Evolutionary conservation across 2,797 vertebrate genomes (phyloP).

Genomic region (Neopelma chrysocephalum): DNA sequence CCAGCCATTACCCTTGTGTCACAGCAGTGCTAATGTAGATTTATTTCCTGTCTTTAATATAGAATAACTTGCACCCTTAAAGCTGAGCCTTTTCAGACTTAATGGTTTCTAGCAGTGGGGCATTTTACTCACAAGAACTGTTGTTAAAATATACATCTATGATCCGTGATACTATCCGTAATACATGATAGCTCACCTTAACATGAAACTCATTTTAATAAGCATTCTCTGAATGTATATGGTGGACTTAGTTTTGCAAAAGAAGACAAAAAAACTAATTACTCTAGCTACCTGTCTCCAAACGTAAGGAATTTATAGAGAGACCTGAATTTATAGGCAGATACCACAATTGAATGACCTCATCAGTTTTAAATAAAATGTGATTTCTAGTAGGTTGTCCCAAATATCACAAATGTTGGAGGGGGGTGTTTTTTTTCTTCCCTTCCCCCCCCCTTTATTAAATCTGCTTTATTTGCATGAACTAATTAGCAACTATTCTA

Average conservation of each 20-base stretch:
- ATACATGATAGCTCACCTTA: background rate
- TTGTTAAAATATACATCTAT: background rate
- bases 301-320: background rate
- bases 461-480: background rate
- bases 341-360: background rate
- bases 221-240: background rate
- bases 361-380: background rate
- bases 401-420: background rate
- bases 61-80: background rate
- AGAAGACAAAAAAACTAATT: background rate
- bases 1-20: background rate
- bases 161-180: background rate
- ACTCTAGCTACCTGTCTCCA: background rate
- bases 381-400: background rate
- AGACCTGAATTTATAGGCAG: background rate
- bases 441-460: rapidly evolving
- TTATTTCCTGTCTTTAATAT: background rate
- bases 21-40: background rate
- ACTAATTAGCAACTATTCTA: background rate
- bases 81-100: background rate
- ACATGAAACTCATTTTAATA: background rate
- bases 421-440: rapidly evolving
- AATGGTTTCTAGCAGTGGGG: background rate
- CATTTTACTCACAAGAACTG: background rate
- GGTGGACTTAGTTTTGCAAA: background rate